Evolutionary conservation across 2,888 invertebrate species (phyloP), one percentile per base, ranked within the genome.

Genomic region (Nymphalis c-album): DNA sequence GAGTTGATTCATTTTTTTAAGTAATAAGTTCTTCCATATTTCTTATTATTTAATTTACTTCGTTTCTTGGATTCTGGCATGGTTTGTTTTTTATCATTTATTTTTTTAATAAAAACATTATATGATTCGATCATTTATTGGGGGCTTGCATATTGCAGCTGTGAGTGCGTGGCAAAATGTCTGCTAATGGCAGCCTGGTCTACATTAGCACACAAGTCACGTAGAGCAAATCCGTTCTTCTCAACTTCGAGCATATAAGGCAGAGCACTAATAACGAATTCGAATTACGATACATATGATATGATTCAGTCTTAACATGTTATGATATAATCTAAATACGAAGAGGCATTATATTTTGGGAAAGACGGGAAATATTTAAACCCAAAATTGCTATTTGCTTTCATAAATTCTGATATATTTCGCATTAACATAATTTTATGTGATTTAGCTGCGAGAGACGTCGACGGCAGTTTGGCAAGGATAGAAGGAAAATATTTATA

Each of bases 341-440:
- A 31, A 17, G 51, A 22, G 26, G 35, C 10, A 20, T 63, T 60
- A 63, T 40, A 67, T 35, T 50, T 67, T 16, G 47, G 57, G 31
- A 31, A 58, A 67, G 50, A 70, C 51, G 60, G n/a, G 50, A 13
- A 67, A 67, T 67, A 57, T 64, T 57, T 63, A 57, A 63, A 40
- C 55, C 22, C 22, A 20, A 64, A 67, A 64, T 59, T 53, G 63
- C 59, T 59, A 64, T 62, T 59, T 62, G 47, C 63, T 51, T 31
- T 40, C 59, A 68, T 64, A 70, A 70, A 68, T 70, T 64, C 40
- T 13, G 59, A 70, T 67, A 59, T 62, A 48, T 67, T 64, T 62
- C 68, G 26, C 59, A 68, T 64, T 68, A 70, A 59, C 62, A 68
- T 68, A 68, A 70, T 57, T 64, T 68, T 64, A 64, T 70, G 64